These are phyloP conservation scores for Pygathrix nemaeus DNA, from an alignment of 2,113 vertebrate species.

Conservation along the genomic window DNA sequence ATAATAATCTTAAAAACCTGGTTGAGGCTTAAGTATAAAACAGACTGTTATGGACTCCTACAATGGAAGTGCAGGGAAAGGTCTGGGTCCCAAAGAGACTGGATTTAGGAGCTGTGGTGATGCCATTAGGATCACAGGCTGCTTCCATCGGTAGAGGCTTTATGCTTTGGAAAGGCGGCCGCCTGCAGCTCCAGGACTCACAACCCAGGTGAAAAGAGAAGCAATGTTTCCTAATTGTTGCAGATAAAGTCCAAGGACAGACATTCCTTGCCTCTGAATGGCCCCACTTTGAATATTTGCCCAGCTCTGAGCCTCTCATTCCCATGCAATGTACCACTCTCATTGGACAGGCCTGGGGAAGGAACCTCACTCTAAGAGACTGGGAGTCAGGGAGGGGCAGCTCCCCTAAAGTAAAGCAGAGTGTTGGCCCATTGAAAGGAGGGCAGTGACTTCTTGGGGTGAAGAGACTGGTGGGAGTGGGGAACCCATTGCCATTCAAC, in stretches of 20 bases:
- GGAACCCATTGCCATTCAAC: accelerated
- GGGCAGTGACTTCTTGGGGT: background rate
- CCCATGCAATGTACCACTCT: accelerated
- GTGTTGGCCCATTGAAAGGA: accelerated
- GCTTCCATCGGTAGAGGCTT: accelerated
- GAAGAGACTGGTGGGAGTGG: accelerated
- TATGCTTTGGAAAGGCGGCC: background rate
- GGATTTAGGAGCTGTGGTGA: background rate
- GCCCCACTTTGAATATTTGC: background rate
- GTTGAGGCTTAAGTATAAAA: too few species aligned
- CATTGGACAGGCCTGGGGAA: background rate
- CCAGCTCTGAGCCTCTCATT: accelerated
- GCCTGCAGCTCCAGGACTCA: too few species aligned
- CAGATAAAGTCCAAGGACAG: accelerated
- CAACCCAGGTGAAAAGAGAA: background rate
- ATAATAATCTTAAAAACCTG: too few species aligned
- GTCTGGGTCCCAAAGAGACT: accelerated
- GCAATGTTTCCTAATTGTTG: accelerated
- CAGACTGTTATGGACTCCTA: accelerated
- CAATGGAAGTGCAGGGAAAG: accelerated
- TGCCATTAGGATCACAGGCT: accelerated
- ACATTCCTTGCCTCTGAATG: accelerated
- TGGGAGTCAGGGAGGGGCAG: too few species aligned
- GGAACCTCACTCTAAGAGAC: too few species aligned
- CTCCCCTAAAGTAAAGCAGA: background rate